phyloP scores from a whole-genome alignment of 2,113 vertebrate species.

The Semicossyphus pulcher region DNA sequence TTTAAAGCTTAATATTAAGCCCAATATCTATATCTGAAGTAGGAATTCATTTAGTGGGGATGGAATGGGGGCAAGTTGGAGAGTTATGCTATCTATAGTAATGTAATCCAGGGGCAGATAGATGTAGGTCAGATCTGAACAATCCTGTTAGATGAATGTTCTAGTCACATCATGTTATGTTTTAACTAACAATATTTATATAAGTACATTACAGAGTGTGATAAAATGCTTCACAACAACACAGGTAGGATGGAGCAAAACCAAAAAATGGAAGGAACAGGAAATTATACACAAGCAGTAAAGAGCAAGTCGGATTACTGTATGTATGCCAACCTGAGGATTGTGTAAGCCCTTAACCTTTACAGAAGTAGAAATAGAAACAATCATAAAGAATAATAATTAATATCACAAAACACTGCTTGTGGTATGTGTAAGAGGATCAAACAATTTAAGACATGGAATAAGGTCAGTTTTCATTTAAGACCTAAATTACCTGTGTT shows the following conservation, averaged over 20 bases:
- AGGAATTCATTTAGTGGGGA: constrained; percentile 29
- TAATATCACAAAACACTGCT: too few species aligned
- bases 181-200: background rate
- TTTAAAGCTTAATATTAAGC: background rate
- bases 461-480: too few species aligned
- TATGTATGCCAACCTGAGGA: too few species aligned
- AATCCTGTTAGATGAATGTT: background rate
- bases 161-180: background rate
- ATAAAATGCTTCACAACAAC: background rate
- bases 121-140: constrained; percentile 49
- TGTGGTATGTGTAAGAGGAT: too few species aligned
- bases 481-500: too few species aligned
- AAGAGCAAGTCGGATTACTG: too few species aligned
- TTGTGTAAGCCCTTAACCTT: too few species aligned
- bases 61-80: constrained; percentile 41
- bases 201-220: background rate
- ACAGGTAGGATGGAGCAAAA: background rate
- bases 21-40: constrained; percentile 9
- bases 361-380: too few species aligned
- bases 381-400: too few species aligned
- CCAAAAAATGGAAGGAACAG: background rate
- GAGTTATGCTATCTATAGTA: constrained; percentile 49
- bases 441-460: too few species aligned
- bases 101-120: constrained; percentile 22
- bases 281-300: background rate